phyloP scores from a whole-genome alignment of 2,888 invertebrate species.

The Heliconius cydno region DNA sequence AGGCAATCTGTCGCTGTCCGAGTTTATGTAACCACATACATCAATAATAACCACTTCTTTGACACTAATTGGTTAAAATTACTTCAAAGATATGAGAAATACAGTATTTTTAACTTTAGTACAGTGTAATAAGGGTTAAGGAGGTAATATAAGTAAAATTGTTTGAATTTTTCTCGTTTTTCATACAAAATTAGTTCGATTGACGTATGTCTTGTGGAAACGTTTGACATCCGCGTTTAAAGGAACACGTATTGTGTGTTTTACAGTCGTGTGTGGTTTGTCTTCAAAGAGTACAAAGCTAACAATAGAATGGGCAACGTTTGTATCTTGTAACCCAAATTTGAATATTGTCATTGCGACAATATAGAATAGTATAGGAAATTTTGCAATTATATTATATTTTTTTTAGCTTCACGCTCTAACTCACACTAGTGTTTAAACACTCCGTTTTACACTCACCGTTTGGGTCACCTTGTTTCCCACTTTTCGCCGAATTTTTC shows the following conservation, averaged over 20 bases:
- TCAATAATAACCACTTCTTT: slow-evolving; percentile 52
- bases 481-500: too few species aligned
- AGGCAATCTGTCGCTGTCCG: slow-evolving; percentile 51
- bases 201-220: slow-evolving; percentile 64
- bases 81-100: not conserved
- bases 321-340: slow-evolving; percentile 54
- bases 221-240: slow-evolving; percentile 57
- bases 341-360: slow-evolving; percentile 17
- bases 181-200: slow-evolving; percentile 62
- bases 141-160: slow-evolving; percentile 49
- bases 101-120: slow-evolving; percentile 51
- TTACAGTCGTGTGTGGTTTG: slow-evolving; percentile 62
- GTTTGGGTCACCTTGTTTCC: too few species aligned
- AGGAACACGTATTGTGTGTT: slow-evolving; percentile 58
- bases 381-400: not conserved
- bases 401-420: too few species aligned
- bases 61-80: slow-evolving; percentile 42
- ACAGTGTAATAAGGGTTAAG: slow-evolving; percentile 43
- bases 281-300: slow-evolving; percentile 52
- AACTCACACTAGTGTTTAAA: too few species aligned
- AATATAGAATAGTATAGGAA: not conserved
- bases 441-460: too few species aligned
- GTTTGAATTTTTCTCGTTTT: slow-evolving; percentile 57
- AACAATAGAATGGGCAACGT: slow-evolving; percentile 39
- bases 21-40: slow-evolving; percentile 61